Evolutionary conservation across 2,797 vertebrate genomes (phyloP).

Genomic region (Naso thynnoides): DNA sequence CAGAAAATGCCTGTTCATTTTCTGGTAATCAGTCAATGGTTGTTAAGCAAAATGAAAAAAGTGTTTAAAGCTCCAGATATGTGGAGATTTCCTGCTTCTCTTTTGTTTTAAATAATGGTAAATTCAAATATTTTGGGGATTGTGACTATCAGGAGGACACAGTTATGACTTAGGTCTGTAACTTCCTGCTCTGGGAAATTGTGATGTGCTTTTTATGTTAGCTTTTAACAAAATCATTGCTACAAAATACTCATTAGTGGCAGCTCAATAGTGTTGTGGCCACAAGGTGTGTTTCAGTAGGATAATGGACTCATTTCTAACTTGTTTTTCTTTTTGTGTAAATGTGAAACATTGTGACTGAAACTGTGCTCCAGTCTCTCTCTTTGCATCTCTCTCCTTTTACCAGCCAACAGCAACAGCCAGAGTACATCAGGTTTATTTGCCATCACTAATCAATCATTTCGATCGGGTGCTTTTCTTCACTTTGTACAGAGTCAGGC

Average conservation of each 20-base stretch:
- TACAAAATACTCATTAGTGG: not conserved
- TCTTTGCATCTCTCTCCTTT: constrained; percentile 9
- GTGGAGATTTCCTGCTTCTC: not conserved
- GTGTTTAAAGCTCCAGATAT: not conserved
- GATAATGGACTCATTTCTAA: not conserved
- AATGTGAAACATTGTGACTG: not conserved
- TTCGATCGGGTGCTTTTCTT: constrained; percentile 39
- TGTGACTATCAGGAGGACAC: no score
- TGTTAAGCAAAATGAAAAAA: not conserved
- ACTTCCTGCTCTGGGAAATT: not conserved
- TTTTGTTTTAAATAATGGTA: not conserved
- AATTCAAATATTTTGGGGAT: not conserved
- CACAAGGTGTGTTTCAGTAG: not conserved
- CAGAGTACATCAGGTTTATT: constrained; percentile 40
- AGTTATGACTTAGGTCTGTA: not conserved
- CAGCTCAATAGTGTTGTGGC: not conserved
- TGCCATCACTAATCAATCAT: constrained; percentile 50
- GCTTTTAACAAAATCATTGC: constrained; percentile 6
- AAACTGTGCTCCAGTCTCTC: constrained; percentile 1
- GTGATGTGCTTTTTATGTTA: not conserved
- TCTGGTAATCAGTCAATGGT: not conserved
- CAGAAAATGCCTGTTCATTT: no score
- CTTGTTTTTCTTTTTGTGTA: not conserved
- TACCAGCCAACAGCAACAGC: constrained; percentile 4
- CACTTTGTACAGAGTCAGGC: constrained; percentile 10